Evolutionary conservation across 2,888 invertebrate genomes (phyloP).

Genomic region (Octodonta nipae): DNA sequence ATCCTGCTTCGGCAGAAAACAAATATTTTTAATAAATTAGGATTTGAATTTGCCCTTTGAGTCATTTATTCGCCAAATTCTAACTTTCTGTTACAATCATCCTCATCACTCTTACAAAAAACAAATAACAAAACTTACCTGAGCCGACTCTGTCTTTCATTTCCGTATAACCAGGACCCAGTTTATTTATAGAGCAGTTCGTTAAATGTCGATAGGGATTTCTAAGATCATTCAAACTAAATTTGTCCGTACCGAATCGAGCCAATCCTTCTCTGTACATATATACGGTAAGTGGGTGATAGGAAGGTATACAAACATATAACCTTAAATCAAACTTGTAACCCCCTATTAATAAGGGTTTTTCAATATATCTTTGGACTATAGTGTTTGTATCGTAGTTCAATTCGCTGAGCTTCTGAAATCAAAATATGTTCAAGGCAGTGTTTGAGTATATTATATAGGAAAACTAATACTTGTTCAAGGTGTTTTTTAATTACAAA

Average conservation of each 20-base stretch:
- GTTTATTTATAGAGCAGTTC: conserved; percentile 82
- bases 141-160: conserved; percentile 73
- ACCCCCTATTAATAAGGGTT: conserved; percentile 67
- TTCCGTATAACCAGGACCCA: conserved; percentile 67
- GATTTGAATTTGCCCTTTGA: no score
- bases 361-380: conserved; percentile 67
- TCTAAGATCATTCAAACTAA: conserved; percentile 66
- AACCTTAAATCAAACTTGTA: conserved; percentile 86
- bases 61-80: no score
- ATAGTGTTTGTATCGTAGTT: conserved; percentile 67
- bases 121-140: no score
- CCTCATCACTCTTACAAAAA: no score
- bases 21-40: no score
- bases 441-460: no score
- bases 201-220: conserved; percentile 80
- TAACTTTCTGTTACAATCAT: no score
- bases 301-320: conserved; percentile 80
- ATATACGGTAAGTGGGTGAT: conserved; percentile 74
- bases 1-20: no score
- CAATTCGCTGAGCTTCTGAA: conserved; percentile 61
- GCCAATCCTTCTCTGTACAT: conserved; percentile 79
- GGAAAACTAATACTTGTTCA: no score
- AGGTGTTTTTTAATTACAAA: no score
- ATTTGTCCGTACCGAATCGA: conserved; percentile 69
- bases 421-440: conserved; percentile 14